Percentiles rank a stretch among this genome's conserved stretches.
These are phyloP conservation scores for Labia minor DNA, from an alignment of 2,888 invertebrate genomes.

Conservation along the genomic window DNA sequence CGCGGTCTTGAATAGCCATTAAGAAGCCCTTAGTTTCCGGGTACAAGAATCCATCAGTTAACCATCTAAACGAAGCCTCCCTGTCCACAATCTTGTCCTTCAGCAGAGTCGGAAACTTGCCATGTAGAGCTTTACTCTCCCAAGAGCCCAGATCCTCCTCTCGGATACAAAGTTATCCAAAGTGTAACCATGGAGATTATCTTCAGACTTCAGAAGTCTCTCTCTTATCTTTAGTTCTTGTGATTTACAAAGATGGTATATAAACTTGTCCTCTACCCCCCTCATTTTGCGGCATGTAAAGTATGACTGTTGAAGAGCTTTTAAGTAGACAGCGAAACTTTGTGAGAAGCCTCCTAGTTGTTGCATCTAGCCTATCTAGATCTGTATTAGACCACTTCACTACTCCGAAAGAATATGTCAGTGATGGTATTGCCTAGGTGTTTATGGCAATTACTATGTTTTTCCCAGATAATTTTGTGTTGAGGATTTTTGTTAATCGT, in stretches of 20 bases:
- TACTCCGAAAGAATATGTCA: slow-evolving; percentile 21
- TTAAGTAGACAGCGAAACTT: slow-evolving; percentile 21
- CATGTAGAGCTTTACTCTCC: slow-evolving; percentile 23
- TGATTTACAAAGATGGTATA: not conserved
- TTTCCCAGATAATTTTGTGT: slow-evolving; percentile 19
- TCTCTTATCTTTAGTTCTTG: not conserved
- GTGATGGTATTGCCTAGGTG: slow-evolving; percentile 22
- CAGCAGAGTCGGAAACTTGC: slow-evolving; percentile 20
- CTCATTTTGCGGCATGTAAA: slow-evolving; percentile 22
- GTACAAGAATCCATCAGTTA: slow-evolving; percentile 23
- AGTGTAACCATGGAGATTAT: not conserved
- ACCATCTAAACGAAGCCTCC: slow-evolving; percentile 21
- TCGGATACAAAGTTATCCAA: not conserved
- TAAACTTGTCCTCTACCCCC: slow-evolving; percentile 24
- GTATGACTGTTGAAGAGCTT: slow-evolving; percentile 20
- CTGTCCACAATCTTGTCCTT: slow-evolving; percentile 19
- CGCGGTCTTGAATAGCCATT: slow-evolving; percentile 24
- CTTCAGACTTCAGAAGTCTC: not conserved
- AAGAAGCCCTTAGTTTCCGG: slow-evolving; percentile 26
- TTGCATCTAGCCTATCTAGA: slow-evolving; percentile 20
- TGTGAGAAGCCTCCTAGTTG: slow-evolving; percentile 20
- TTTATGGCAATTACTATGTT: slow-evolving; percentile 23
- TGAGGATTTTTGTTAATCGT: slow-evolving; percentile 22
- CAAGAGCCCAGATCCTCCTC: slow-evolving; percentile 15
- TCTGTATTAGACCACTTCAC: slow-evolving; percentile 22